These are phyloP conservation scores for Macrobrachium nipponense DNA, from an alignment of 1,140 invertebrate genomes.

Conservation along the genomic window DNA sequence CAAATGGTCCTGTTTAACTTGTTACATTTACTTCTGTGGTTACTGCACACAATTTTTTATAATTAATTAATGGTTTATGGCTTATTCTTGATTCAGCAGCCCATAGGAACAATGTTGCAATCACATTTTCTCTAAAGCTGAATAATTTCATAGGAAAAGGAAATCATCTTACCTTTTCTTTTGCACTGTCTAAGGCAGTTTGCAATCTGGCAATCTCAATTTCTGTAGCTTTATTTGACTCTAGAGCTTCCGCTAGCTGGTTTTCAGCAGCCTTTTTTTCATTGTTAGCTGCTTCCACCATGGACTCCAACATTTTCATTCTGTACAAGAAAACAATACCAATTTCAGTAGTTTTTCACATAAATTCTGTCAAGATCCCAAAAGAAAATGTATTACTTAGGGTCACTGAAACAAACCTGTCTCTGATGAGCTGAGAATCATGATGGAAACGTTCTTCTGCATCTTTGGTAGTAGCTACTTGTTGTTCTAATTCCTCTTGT, in stretches of 20 bases:
- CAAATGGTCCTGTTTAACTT: too few relatives aligned
- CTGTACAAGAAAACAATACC: constrained; percentile 28
- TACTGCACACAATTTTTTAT: too few relatives aligned
- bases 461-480: constrained; percentile 73
- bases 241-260: constrained; percentile 78
- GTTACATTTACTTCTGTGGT: too few relatives aligned
- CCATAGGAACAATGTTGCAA: too few relatives aligned
- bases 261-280: constrained; percentile 80
- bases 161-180: constrained; percentile 70
- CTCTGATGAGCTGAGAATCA: constrained; percentile 70
- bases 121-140: too few relatives aligned
- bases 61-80: too few relatives aligned
- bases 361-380: background rate
- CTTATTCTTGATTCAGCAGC: too few relatives aligned
- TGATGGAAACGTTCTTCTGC: constrained; percentile 68
- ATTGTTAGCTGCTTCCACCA: constrained; percentile 77
- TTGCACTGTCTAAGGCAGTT: constrained; percentile 83
- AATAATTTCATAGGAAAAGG: too few relatives aligned
- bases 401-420: constrained; percentile 68
- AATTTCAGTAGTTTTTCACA: background rate
- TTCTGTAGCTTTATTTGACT: constrained; percentile 75
- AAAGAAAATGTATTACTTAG: constrained; percentile 50
- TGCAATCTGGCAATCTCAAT: constrained; percentile 82
- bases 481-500: constrained; percentile 80
- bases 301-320: constrained; percentile 75